Base-by-base conservation (phyloP, 2,797 vertebrate species). In the Coregonus ussuriensis region DNA sequence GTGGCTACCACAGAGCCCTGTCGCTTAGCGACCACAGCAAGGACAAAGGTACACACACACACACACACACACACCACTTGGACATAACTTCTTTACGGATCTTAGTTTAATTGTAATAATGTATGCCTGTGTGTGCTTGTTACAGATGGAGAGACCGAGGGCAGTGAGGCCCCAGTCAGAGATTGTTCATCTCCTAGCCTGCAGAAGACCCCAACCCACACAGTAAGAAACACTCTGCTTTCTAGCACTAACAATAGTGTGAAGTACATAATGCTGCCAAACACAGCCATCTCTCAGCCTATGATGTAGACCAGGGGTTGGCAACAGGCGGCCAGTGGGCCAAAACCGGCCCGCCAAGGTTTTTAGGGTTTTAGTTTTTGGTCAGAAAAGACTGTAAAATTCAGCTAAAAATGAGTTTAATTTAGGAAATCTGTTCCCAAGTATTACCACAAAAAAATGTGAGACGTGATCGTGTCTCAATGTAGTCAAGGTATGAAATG, bases 1-100 rank as follows among this genome's bases (percentile, higher is more conserved):
- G 98, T 71, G 93, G 97, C 91, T 99, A 99, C 18, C 97, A 98
- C 87, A 87, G 98, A 91, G 98, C 96, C n/a, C 87, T 99, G 86
- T 94, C 98, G 87, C 95, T 99, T 81, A 99, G 96, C 67, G 96
- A 97, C 85, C 95, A 97, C 77, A 92, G 96, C 86, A 97, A 97
- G 85, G 97, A 98, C 85, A 97, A 96, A 86, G 98, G 98, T 41
- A n/a, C n/a, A n/a, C n/a, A 86, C 94, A 41, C 15, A 11, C 7
- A 18, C n/a, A 68, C 33, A 47, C 35, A 74, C 56, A 66, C 15
- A 62, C 37, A 31, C 62, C 47, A 51, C 51, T 15, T n/a, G 16
- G 18, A 59, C 41, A 6, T 67, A 56, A 59, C 18, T 59, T 59
- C 16, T 18, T 21, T 18, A 18, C 6, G 54, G 1, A 47, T 25